Evolutionary conservation across 2,888 invertebrate species (phyloP).

Genomic region (Lydus trimaculatus): DNA sequence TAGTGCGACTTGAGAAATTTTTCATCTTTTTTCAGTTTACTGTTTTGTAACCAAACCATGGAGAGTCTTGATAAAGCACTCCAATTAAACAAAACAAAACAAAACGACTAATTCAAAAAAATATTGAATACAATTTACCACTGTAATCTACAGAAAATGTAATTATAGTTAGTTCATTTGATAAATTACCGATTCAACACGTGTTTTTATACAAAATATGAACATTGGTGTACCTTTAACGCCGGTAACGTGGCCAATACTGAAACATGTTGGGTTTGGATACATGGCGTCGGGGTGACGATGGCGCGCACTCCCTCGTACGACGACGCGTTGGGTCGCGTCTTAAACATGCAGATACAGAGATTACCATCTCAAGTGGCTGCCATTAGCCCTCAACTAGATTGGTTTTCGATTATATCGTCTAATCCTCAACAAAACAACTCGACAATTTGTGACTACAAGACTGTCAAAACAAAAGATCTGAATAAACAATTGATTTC

Average conservation of each 20-base stretch:
- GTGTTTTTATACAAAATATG: slow-evolving; percentile 35
- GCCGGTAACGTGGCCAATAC: slow-evolving; percentile 48
- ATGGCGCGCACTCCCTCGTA: slow-evolving; percentile 19
- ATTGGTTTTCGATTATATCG: slow-evolving; percentile 43
- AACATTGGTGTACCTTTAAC: slow-evolving; percentile 34
- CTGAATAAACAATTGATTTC: slow-evolving; percentile 5
- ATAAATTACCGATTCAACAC: slow-evolving; percentile 15
- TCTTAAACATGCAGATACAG: slow-evolving; percentile 43
- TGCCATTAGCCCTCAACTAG: slow-evolving; percentile 41
- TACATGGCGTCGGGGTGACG: slow-evolving; percentile 38
- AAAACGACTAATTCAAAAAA: not conserved
- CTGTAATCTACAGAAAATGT: not conserved
- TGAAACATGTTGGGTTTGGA: slow-evolving; percentile 42
- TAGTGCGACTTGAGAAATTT: slow-evolving; percentile 24
- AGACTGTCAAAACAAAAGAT: slow-evolving; percentile 4
- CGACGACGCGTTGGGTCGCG: slow-evolving; percentile 38
- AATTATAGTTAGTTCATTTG: not conserved
- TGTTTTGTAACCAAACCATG: slow-evolving; percentile 1
- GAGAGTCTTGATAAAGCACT: not conserved
- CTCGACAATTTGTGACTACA: slow-evolving; percentile 23
- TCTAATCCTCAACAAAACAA: slow-evolving; percentile 27
- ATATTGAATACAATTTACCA: not conserved
- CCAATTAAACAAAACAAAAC: slow-evolving; percentile 1
- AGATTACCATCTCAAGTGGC: slow-evolving; percentile 45
- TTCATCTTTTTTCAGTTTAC: slow-evolving; percentile 23